A percentile compares a stretch with the other conserved stretches of the same genome.
Conservation (phyloP, 2,797 vertebrate species). For the Onychomys arenicola region DNA sequence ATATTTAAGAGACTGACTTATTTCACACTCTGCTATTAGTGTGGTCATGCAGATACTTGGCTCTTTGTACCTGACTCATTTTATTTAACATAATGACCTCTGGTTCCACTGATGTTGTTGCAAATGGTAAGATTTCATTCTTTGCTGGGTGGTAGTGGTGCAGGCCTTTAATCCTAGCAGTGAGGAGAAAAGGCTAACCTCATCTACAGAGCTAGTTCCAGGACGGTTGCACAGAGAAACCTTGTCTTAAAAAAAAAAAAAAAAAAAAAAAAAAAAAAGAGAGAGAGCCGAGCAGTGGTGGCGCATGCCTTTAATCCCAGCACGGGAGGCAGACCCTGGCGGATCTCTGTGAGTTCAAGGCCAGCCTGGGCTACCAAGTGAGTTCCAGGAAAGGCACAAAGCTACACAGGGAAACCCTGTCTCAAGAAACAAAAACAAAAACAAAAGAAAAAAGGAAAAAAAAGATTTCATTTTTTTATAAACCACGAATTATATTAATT, state of each 20-base stretch:
- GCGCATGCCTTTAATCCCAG: not conserved
- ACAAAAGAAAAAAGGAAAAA: not conserved
- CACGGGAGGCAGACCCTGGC: too few species aligned
- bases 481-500: not conserved
- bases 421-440: not conserved
- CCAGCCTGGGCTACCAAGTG: not conserved
- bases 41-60: not conserved
- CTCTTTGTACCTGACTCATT: not conserved
- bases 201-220: not conserved
- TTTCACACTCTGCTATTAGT: not conserved
- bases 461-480: not conserved
- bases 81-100: not conserved
- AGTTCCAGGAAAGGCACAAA: too few species aligned
- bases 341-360: too few species aligned
- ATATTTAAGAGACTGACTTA: not conserved
- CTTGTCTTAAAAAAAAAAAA: not conserved
- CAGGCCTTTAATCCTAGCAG: not conserved
- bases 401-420: not conserved
- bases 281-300: too few species aligned
- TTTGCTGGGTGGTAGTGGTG: not conserved
- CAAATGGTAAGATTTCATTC: not conserved
- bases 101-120: not conserved
- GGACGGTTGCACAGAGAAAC: not conserved
- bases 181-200: not conserved
- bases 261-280: too few species aligned